Evolutionary conservation across 2,888 invertebrate species (phyloP), one percentile per base, ranked within the genome.

Genomic region (Plagodis pulveraria): DNA sequence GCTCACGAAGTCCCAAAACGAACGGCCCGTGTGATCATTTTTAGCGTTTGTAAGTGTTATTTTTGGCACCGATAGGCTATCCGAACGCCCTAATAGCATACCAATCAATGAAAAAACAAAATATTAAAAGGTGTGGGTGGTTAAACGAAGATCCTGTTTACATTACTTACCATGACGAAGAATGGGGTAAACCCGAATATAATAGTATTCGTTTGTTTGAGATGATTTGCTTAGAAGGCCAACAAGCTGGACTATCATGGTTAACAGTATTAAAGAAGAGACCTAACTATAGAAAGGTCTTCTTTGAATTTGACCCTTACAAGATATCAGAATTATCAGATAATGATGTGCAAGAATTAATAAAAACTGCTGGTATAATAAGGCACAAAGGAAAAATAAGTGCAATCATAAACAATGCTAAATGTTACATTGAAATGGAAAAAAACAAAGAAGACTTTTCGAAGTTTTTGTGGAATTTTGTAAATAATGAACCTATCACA

Each of bases 181-280:
- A 91, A 76, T 91, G 91, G 91, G 91, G 91, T 34, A 76, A 73
- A 67, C 89, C 89, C 51, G 74, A 81, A 70, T 76, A 73, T 60
- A 73, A 85, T 45, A 80, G 71, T 46, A 56, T 72, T 55, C 69
- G 71, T 46, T 77, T 91, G 50, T 91, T 91, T 77, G 89, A 91
- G 75, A 87, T 90, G 84, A 59, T 91, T 44, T 90, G 91, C 56
- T 77, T 91, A 63, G 91, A 91, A 82, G 90, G 91, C 4, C 91
- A 91, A 73, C 91, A 91, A 77, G 90, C 91, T 36, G 91, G 91
- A 1, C 71, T 91, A 6, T 88, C 91, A 6, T 91, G 91, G 91
- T 64, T 89, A 58, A 90, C 89, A 52, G 80, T 91, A 59, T 67
- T 91, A 40, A 90, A 88, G 65, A 91, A 89, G 75, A 81, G 91